phyloP scores from a whole-genome alignment of 1,140 invertebrate species.

The Agrypnia vestita region DNA sequence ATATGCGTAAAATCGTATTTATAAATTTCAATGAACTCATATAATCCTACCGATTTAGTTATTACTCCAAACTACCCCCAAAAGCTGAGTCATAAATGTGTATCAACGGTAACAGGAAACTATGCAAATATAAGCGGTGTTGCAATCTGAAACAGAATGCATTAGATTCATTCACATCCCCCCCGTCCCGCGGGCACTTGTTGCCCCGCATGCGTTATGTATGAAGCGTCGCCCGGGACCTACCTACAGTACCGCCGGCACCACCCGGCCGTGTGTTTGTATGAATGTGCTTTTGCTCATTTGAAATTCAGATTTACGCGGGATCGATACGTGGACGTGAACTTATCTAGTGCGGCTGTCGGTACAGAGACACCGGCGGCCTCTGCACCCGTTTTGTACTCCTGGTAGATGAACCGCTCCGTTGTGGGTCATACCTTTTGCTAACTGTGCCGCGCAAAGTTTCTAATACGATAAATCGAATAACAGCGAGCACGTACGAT shows the following conservation, averaged over 20 bases:
- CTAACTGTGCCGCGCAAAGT: too few species aligned
- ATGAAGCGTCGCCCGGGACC: constrained; percentile 51
- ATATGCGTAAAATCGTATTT: too few species aligned
- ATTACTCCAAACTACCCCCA: constrained; percentile 13
- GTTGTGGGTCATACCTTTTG: background rate
- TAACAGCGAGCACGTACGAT: too few species aligned
- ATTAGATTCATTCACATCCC: constrained; percentile 47
- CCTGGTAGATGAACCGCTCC: background rate
- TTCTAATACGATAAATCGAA: too few species aligned
- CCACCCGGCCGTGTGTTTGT: constrained; percentile 37
- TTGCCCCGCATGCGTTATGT: constrained; percentile 57
- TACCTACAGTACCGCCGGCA: constrained; percentile 7
- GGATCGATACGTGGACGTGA: constrained; percentile 58
- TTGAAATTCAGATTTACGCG: constrained; percentile 58
- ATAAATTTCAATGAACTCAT: too few species aligned
- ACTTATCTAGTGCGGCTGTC: constrained; percentile 49
- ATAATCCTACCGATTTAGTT: background rate
- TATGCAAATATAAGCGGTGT: constrained; percentile 33
- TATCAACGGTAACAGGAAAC: constrained; percentile 30
- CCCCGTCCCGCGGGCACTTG: constrained; percentile 50
- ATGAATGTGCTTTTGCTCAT: constrained; percentile 49
- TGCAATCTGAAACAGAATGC: constrained; percentile 42
- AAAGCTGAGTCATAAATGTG: constrained; percentile 32
- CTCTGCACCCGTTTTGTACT: constrained; percentile 7
- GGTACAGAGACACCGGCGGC: constrained; percentile 7